Conservation (phyloP, 2,888 invertebrate species). For the Cephonodes hylas region DNA sequence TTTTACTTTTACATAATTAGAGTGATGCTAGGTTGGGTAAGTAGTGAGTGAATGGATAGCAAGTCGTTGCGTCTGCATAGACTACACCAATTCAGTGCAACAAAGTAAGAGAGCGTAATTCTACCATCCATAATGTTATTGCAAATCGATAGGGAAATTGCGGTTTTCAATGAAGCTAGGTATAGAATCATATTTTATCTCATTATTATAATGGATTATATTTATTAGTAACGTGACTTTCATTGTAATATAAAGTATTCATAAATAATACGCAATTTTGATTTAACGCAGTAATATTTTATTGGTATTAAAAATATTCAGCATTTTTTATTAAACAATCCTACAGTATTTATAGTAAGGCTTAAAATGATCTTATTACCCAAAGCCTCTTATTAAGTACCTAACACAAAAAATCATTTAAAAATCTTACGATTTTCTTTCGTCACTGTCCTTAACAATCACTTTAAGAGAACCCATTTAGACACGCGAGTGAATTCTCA, state of each 20-base stretch:
- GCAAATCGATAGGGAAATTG: not conserved
- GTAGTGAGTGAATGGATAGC: not conserved
- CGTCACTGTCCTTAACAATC: not conserved
- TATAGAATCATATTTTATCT: not conserved
- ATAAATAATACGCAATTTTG: too few species aligned
- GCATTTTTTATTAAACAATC: too few species aligned
- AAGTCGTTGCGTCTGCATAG: not conserved
- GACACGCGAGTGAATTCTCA: not conserved
- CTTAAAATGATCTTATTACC: too few species aligned
- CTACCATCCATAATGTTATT: not conserved
- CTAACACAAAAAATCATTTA: too few species aligned
- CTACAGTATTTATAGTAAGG: too few species aligned
- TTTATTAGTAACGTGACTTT: not conserved
- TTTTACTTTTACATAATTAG: not conserved
- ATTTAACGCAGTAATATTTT: too few species aligned
- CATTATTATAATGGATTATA: not conserved
- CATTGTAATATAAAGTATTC: too few species aligned
- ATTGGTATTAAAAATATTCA: too few species aligned
- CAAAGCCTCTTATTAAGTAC: too few species aligned
- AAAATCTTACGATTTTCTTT: not conserved
- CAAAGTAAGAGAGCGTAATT: not conserved
- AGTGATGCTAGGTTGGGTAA: not conserved
- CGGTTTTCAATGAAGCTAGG: not conserved
- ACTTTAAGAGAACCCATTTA: not conserved
- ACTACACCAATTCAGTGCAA: not conserved